phyloP scores from a whole-genome alignment of 2,888 invertebrate species.

The Physocephala rufipes region DNA sequence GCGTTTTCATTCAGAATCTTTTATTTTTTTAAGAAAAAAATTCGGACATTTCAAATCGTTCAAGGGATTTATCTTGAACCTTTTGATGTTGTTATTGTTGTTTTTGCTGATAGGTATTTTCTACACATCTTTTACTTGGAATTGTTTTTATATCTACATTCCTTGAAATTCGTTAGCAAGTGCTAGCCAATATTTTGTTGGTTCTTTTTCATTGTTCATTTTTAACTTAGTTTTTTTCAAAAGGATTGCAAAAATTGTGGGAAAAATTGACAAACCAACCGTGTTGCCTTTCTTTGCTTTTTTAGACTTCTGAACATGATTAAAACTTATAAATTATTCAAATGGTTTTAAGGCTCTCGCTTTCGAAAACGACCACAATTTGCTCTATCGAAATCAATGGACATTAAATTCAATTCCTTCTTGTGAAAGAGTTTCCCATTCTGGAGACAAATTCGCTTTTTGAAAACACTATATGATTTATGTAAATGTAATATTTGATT shows the following conservation, averaged over 20 bases:
- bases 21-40: too few relatives aligned
- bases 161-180: too few relatives aligned
- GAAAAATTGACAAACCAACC: not conserved
- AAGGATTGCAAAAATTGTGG: not conserved
- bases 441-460: not conserved
- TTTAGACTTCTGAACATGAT: not conserved
- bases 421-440: not conserved
- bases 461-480: not conserved
- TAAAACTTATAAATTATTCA: too few relatives aligned
- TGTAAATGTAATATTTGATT: not conserved
- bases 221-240: not conserved
- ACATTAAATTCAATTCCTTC: not conserved
- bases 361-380: too few relatives aligned
- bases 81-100: too few relatives aligned
- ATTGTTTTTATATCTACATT: too few relatives aligned
- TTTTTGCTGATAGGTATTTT: too few relatives aligned
- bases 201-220: not conserved
- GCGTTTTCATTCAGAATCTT: constrained; percentile 28
- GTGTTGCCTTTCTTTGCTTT: not conserved
- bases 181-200: too few relatives aligned
- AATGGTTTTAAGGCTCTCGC: too few relatives aligned
- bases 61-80: too few relatives aligned
- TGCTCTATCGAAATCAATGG: not conserved
- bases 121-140: too few relatives aligned
- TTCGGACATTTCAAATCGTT: too few relatives aligned